Conservation (phyloP, 2,797 vertebrate species). For the Petrocephalus schoutedeni region DNA sequence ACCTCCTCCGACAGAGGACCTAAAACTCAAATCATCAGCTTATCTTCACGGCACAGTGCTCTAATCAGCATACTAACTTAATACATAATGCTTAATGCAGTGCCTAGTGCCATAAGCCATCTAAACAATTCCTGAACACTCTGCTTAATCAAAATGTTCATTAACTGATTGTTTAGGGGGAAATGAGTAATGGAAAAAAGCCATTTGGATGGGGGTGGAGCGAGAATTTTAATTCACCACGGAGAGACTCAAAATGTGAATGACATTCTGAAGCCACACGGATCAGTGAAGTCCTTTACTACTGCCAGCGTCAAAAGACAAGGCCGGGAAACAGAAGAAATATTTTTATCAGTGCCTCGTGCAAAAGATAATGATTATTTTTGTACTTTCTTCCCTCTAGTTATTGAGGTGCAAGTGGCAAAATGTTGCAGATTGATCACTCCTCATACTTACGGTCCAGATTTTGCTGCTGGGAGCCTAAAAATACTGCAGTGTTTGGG, state of each 20-base stretch:
- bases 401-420: background rate
- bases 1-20: background rate
- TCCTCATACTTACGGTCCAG: background rate
- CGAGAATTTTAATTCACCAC: background rate
- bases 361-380: background rate
- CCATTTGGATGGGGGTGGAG: background rate
- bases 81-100: background rate
- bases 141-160: background rate
- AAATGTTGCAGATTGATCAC: background rate
- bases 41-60: background rate
- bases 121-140: constrained; percentile 7
- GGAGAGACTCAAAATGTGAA: background rate
- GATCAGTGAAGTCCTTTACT: background rate
- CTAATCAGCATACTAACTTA: background rate
- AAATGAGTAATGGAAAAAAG: background rate
- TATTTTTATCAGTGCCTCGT: background rate
- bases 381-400: background rate
- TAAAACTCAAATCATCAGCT: background rate
- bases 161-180: background rate
- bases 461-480: background rate
- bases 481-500: background rate
- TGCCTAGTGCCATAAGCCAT: background rate
- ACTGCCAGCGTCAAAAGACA: background rate
- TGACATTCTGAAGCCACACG: background rate
- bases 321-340: background rate